Conservation (phyloP, 2,113 vertebrate species). For the Falco punctatus region DNA sequence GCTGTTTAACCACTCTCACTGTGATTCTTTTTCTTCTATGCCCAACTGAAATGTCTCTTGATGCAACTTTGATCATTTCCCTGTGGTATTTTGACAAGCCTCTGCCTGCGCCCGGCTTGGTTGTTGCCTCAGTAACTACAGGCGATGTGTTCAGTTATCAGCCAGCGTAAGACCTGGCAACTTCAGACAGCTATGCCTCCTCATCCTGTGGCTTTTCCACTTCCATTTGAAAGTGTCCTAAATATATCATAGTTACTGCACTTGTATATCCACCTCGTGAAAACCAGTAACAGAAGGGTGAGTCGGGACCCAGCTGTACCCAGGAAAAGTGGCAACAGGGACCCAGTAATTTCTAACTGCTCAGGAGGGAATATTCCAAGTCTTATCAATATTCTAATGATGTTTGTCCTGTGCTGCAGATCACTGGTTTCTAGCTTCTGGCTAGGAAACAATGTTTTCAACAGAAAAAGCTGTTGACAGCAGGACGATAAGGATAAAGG, state of each 20-base stretch:
- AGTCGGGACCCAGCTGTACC: background rate
- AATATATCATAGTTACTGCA: background rate
- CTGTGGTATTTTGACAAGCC: background rate
- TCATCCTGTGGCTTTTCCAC: background rate
- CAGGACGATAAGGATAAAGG: background rate
- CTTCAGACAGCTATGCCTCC: background rate
- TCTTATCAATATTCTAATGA: background rate
- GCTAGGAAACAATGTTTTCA: background rate
- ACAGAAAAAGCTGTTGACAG: background rate
- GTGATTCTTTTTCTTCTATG: background rate
- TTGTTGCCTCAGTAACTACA: background rate
- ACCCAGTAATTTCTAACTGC: background rate
- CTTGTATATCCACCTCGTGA: background rate
- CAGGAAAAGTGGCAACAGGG: background rate
- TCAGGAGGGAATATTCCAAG: background rate
- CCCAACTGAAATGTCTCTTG: background rate
- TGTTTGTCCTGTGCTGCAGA: background rate
- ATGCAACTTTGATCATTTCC: background rate
- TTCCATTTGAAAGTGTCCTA: background rate
- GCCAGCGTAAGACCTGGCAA: background rate
- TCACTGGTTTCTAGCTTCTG: background rate
- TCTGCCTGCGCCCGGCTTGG: background rate
- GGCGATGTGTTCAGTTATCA: background rate
- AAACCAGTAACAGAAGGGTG: background rate
- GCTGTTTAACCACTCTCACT: background rate